A percentile compares a stretch with the other conserved stretches of the same genome.
phyloP scores from a whole-genome alignment of 2,113 vertebrate species.

The Lampris incognitus region DNA sequence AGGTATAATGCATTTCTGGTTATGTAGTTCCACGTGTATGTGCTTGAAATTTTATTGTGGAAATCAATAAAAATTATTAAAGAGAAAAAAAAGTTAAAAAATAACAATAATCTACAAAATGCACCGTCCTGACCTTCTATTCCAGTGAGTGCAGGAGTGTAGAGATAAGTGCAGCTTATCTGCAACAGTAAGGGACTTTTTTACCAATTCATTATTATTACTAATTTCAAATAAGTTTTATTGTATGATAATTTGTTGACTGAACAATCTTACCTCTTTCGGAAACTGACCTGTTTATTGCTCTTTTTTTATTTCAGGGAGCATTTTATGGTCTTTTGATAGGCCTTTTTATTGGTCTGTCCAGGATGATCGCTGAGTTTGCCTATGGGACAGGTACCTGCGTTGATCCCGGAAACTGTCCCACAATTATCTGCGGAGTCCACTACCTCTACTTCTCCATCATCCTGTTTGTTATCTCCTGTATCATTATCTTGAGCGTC shows the following conservation, averaged over 20 bases:
- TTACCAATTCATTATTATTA: neutral
- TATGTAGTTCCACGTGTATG: too few species aligned
- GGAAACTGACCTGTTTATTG: neutral
- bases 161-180: neutral
- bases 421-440: conserved; percentile 91
- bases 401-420: conserved; percentile 86
- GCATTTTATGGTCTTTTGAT: conserved; percentile 91
- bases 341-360: conserved; percentile 85
- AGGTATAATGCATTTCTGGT: too few species aligned
- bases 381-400: conserved; percentile 91
- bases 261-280: neutral
- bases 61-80: too few species aligned
- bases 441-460: conserved; percentile 97
- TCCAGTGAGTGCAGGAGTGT: neutral
- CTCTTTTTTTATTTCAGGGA: conserved; percentile 80
- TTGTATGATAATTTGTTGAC: too few species aligned
- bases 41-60: too few species aligned
- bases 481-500: conserved; percentile 80
- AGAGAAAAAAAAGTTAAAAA: too few species aligned
- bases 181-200: neutral
- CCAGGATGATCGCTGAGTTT: conserved; percentile 93
- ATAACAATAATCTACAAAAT: too few species aligned
- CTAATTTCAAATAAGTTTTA: too few species aligned
- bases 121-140: too few species aligned
- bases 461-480: conserved; percentile 84